Evolutionary conservation across 2,888 invertebrate species (phyloP), one percentile per base, ranked within the genome.

Genomic region (Caenorhabditis uteleia): DNA sequence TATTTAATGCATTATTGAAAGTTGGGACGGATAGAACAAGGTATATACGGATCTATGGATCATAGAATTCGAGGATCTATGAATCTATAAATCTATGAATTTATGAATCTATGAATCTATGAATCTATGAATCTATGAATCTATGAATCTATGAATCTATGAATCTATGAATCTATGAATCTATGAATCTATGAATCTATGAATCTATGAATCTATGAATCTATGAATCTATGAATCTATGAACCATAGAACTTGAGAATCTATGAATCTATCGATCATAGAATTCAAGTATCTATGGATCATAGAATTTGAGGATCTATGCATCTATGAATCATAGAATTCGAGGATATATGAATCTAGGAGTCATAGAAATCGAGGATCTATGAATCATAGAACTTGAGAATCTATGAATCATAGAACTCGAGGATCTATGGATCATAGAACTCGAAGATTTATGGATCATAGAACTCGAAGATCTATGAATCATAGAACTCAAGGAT

Each of bases 381-480:
- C 16, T 66, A 75, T 44, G 20, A 33, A 39, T 44, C 29, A 21
- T 48, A 42, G 59, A 53, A 56, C 20, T 26, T 5, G 20, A 23
- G 21, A 20, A 20, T 27, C 18, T 47, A 3, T 23, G 29, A n/a
- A 31, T 5, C 12, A 14, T 14, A 12, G 21, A 5, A 23, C 42
- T 70, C n/a, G 34, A n/a, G 21, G 20, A 20, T 27, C 18, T 47
- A 3, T 23, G 29, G 18, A 31, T 5, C 12, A 14, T 14, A 12
- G 21, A 5, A 23, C 42, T 70, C n/a, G 34, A n/a, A 34, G n/a
- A n/a, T 60, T 23, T 33, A 62, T 1, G 23, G 33, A 16, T 55
- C 76, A 10, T 47, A 73, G 1, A 58, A 73, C 14, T 53, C 74
- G 20, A 67, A 51, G 8, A 61, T 23, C 16, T 66, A 75, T 44